phyloP scores from a whole-genome alignment of 2,113 vertebrate species.

The Psammodynastes pulverulentus region DNA sequence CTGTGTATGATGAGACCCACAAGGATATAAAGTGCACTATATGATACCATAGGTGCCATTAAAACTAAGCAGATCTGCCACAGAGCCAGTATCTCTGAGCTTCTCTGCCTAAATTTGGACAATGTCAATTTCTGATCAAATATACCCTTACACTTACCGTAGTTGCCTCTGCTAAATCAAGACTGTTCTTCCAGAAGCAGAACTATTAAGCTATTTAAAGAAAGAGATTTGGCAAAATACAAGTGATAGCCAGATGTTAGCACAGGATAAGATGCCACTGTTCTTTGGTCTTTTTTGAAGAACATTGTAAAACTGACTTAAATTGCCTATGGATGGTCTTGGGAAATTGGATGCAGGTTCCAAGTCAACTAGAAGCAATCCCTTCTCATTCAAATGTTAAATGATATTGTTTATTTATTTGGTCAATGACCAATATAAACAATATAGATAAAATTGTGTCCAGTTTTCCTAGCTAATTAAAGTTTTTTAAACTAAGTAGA shows the following conservation, averaged over 20 bases:
- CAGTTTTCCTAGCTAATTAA: background rate
- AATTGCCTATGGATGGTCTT: background rate
- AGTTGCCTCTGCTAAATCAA: background rate
- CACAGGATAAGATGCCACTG: background rate
- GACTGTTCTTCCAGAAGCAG: background rate
- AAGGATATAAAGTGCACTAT: background rate
- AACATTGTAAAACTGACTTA: background rate
- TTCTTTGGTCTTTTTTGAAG: background rate
- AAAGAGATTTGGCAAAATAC: background rate
- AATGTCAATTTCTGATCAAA: background rate
- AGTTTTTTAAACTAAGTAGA: background rate
- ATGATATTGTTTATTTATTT: background rate
- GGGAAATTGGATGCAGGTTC: background rate
- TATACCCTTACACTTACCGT: background rate
- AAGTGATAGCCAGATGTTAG: background rate
- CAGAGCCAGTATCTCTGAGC: background rate
- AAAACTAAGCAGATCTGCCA: slow-evolving; percentile 1
- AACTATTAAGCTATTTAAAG: background rate
- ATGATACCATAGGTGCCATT: background rate
- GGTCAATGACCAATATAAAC: background rate
- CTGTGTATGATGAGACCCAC: background rate
- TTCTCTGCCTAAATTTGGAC: background rate
- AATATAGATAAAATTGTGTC: background rate
- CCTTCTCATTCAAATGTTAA: background rate
- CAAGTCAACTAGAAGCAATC: background rate